Conservation (phyloP, 23 tunicate species). For the Corella eumyota region DNA sequence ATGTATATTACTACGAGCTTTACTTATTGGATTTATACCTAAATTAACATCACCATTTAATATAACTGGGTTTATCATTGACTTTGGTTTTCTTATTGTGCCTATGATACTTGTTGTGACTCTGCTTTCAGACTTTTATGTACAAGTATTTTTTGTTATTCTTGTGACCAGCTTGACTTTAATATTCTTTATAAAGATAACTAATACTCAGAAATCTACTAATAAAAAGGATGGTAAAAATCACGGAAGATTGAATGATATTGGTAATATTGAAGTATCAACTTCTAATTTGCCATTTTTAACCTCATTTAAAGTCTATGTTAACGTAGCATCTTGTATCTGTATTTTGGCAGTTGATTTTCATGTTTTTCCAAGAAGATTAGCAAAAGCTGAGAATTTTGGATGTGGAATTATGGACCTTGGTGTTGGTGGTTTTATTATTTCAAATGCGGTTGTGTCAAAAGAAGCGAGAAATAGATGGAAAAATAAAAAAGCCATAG, state of each 20-base stretch:
- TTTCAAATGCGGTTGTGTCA: constrained; percentile 67
- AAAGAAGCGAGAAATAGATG: constrained; percentile 43
- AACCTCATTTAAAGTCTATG: constrained; percentile 18
- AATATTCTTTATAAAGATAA: too few species aligned
- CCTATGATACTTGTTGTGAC: constrained; percentile 14
- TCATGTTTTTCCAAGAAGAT: constrained; percentile 65
- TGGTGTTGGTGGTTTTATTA: constrained; percentile 60
- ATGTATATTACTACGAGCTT: constrained; percentile 18
- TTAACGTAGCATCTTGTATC: constrained; percentile 36
- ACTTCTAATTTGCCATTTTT: constrained; percentile 47
- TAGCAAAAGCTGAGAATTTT: constrained; percentile 79
- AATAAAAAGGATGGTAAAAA: neutral
- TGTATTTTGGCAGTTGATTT: constrained; percentile 91
- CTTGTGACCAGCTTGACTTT: neutral
- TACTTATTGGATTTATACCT: constrained; percentile 19
- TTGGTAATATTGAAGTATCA: constrained; percentile 5
- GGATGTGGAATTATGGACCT: constrained; percentile 76
- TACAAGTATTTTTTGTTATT: constrained; percentile 1
- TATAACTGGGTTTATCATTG: constrained; percentile 9
- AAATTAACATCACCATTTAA: neutral
- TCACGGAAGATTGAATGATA: neutral
- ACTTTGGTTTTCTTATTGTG: constrained; percentile 9
- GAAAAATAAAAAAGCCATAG: neutral
- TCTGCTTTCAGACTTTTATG: constrained; percentile 4
- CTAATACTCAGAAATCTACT: too few species aligned